Evolutionary conservation across 35 echinoderm and acorn worm species (phyloP), one percentile per base, ranked within the genome.

Genomic region (Heliocidaris erythrogramma): DNA sequence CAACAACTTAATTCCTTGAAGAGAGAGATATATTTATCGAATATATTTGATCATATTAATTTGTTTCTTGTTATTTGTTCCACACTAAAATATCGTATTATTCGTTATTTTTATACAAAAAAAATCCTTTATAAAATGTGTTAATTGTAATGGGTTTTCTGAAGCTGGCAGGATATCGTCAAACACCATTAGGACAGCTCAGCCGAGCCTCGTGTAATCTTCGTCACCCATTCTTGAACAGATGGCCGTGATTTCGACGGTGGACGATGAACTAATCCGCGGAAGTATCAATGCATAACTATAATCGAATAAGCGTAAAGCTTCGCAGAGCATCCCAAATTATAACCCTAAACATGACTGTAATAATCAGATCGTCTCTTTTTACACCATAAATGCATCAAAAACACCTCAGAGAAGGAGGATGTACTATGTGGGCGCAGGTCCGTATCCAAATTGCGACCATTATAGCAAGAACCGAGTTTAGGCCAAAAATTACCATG

Each of bases 281-380:
- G 87, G 87, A 89, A 89, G 87, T 89, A 89, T 89, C 87, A 89
- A 48, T 48, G 87, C 87, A 89, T 89, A 89, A 89, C 87, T 89
- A n/a, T 89, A 89, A 89, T 89, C 87, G 87, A 89, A 89, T 89
- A 89, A 32, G 87, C 47, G 87, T 89, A 48, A 89, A 89, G 87
- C 47, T 18, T 27, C 47, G 47, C 87, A 27, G 87, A 89, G 87
- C 87, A 89, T 89, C 87, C 31, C 31, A 89, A 89, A 89, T 35
- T 89, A 35, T 48, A 89, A 78, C 87, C 87, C 5, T 21, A 27
- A 32, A 32, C 18, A 47, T 42, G 87, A 16, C 87, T 48, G 12
- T 48, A 89, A 47, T 89, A 89, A 42, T 89, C 47, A 18, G 87
- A 47, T 89, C 87, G 13, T 12, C 32, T 5, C 32, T 78, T 78